A percentile compares a stretch with the other conserved stretches of the same genome.
Evolutionary conservation across 2,888 invertebrate species (phyloP).

Genomic region (Patella ulyssiponensis): DNA sequence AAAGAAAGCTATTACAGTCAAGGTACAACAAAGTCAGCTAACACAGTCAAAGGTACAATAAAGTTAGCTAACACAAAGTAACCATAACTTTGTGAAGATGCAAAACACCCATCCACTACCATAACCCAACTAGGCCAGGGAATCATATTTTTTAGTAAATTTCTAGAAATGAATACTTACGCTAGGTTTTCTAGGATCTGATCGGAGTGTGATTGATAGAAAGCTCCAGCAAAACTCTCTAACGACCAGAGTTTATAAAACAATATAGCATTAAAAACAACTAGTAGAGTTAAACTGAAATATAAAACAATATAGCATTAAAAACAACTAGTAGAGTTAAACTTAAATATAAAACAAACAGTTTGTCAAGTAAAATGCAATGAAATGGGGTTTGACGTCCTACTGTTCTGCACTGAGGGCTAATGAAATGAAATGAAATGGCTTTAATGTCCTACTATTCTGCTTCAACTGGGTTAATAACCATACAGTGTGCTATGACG

Average conservation of each 20-base stretch:
- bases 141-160: too few relatives aligned
- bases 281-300: constrained; percentile 75
- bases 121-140: too few relatives aligned
- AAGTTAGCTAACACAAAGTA: too few relatives aligned
- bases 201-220: constrained; percentile 51
- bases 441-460: too few relatives aligned
- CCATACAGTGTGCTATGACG: too few relatives aligned
- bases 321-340: constrained; percentile 78
- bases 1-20: too few relatives aligned
- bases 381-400: background rate
- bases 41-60: too few relatives aligned
- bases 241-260: constrained; percentile 87
- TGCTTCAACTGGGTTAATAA: too few relatives aligned
- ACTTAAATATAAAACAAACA: constrained; percentile 46
- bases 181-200: constrained; percentile 42
- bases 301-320: constrained; percentile 77
- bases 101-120: too few relatives aligned
- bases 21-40: too few relatives aligned
- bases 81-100: too few relatives aligned
- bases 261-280: constrained; percentile 83
- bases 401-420: too few relatives aligned
- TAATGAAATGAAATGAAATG: background rate
- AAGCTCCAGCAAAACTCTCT: constrained; percentile 74
- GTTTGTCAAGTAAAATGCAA: background rate
- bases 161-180: constrained; percentile 27